Conservation (phyloP, 2,888 invertebrate genomes). For the Zeuzera pyrina region DNA sequence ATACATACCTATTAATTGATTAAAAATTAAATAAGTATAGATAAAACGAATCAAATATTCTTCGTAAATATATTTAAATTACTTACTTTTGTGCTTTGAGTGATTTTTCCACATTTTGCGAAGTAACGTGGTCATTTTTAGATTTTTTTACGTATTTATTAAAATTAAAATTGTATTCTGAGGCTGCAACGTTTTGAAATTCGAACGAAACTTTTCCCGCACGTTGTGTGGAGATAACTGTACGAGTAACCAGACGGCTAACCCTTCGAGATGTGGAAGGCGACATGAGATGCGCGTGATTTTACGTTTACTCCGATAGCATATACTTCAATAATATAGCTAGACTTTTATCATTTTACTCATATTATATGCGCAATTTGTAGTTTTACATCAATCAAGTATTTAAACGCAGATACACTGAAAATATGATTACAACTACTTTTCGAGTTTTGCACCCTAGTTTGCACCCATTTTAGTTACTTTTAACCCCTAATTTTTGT, state of each 20-base stretch:
- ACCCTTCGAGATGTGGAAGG: conserved; percentile 31
- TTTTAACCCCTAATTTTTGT: no score
- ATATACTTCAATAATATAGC: neutral
- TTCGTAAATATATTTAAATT: conserved; percentile 3
- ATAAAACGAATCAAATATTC: no score
- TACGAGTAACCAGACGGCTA: conserved; percentile 23
- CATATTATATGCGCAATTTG: conserved; percentile 5
- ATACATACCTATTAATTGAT: no score
- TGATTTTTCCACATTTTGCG: conserved; percentile 78
- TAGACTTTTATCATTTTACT: neutral
- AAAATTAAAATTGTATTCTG: neutral
- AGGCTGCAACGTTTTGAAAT: neutral
- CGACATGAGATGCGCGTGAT: conserved; percentile 14
- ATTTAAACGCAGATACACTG: no score
- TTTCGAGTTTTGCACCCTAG: no score
- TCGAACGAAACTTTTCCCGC: conserved; percentile 38
- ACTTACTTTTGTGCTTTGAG: conserved; percentile 81
- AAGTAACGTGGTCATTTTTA: conserved; percentile 71
- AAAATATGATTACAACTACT: no score
- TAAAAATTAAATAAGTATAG: no score
- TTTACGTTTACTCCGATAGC: conserved; percentile 6
- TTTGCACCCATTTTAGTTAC: no score
- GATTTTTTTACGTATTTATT: neutral
- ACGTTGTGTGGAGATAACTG: conserved; percentile 29
- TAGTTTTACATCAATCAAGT: no score